Percentiles rank a stretch among this genome's conserved stretches.
These are phyloP conservation scores for Meiosimyza platycephala DNA, from an alignment of 2,888 invertebrate genomes.

Conservation along the genomic window DNA sequence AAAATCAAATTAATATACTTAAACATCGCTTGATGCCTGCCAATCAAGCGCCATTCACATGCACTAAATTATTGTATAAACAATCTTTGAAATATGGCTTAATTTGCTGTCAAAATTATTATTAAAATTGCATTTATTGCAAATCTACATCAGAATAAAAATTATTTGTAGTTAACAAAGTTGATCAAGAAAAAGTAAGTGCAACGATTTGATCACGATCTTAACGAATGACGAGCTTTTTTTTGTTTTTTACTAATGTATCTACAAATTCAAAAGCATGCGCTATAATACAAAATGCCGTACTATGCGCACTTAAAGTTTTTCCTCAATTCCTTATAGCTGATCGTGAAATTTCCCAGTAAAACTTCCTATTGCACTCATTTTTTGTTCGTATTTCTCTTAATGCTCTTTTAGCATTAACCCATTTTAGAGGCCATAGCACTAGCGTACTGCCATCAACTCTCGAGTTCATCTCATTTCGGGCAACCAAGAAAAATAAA, in stretches of 20 bases:
- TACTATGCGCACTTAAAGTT: too few species aligned
- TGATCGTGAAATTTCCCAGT: too few species aligned
- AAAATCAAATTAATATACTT: too few species aligned
- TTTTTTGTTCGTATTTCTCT: not conserved
- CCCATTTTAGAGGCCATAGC: conserved; percentile 23
- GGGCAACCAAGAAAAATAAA: not conserved
- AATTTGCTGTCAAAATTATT: conserved; percentile 5
- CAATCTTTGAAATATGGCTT: not conserved
- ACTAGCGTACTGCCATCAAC: conserved; percentile 28
- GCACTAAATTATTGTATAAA: not conserved
- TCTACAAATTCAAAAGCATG: too few species aligned
- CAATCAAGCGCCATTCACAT: not conserved
- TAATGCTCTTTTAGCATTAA: not conserved
- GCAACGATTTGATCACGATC: too few species aligned
- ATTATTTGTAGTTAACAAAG: not conserved
- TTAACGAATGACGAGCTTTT: too few species aligned
- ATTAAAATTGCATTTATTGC: not conserved
- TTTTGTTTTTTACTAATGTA: too few species aligned
- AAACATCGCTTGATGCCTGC: not conserved
- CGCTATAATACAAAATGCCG: conserved; percentile 21
- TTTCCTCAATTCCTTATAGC: too few species aligned
- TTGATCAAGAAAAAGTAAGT: not conserved
- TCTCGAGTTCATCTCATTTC: not conserved
- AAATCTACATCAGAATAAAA: not conserved
- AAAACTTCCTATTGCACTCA: not conserved